Conservation (phyloP, 2,888 invertebrate genomes). For the Cheilosia soror region DNA sequence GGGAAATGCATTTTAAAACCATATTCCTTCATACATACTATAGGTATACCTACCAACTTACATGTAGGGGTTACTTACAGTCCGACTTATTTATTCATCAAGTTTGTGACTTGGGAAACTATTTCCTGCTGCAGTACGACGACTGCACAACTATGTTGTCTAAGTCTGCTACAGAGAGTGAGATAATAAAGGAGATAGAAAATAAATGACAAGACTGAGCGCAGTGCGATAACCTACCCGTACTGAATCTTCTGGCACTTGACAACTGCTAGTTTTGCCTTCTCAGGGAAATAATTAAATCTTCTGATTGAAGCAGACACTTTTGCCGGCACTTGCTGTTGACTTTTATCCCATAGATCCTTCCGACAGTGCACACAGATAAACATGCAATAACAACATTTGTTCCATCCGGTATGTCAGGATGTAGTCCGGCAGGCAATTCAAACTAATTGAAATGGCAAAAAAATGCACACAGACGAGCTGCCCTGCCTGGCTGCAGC, state of each 20-base stretch:
- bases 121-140: constrained; percentile 1
- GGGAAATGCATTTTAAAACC: neutral
- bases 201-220: constrained; percentile 16
- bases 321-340: constrained; percentile 52
- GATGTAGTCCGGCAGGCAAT: constrained; percentile 39
- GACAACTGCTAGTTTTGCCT: constrained; percentile 51
- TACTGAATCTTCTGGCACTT: constrained; percentile 43
- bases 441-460: constrained; percentile 69
- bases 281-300: constrained; percentile 61
- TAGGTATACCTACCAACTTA: no score
- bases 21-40: neutral
- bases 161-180: neutral
- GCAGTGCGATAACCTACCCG: constrained; percentile 29
- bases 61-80: neutral
- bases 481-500: constrained; percentile 14
- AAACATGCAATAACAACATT: constrained; percentile 69
- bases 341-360: constrained; percentile 53
- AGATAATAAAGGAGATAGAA: neutral
- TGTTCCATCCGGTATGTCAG: constrained; percentile 57
- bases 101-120: constrained; percentile 30
- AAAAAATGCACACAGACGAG: constrained; percentile 7
- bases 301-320: constrained; percentile 63
- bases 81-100: constrained; percentile 32
- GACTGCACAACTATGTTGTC: constrained; percentile 22
- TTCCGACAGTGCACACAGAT: constrained; percentile 46